These are phyloP conservation scores for Coendou prehensilis DNA, from an alignment of 2,797 vertebrate species.

Conservation along the genomic window DNA sequence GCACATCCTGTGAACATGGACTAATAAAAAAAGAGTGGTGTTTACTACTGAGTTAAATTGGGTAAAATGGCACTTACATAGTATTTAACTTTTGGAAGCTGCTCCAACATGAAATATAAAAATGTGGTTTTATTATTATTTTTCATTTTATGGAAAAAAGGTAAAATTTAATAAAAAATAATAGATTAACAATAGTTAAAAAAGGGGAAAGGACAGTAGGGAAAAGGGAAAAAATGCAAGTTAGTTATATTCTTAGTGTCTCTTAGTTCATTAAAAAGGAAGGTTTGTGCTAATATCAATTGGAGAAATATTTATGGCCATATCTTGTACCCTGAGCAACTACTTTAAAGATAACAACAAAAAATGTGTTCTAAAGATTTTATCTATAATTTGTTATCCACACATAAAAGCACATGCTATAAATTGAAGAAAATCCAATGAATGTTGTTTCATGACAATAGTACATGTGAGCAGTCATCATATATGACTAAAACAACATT, in stretches of 20 bases:
- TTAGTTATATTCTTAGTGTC: no score
- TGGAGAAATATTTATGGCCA: no score
- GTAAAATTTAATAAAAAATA: no score
- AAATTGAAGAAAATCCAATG: background rate
- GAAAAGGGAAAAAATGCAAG: no score
- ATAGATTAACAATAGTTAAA: no score
- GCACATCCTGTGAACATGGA: background rate
- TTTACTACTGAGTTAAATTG: background rate
- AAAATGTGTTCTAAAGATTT: slow-evolving; percentile 49
- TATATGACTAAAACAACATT: background rate
- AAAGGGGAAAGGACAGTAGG: no score
- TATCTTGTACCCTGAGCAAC: no score
- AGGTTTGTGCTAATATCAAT: no score
- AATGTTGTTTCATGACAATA: background rate
- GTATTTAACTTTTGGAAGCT: slow-evolving; percentile 38
- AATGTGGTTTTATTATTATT: no score
- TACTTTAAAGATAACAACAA: no score
- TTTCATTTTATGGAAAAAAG: no score
- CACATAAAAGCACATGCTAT: background rate
- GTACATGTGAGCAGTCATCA: background rate
- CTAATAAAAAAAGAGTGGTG: background rate
- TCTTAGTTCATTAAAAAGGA: no score
- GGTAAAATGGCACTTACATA: background rate
- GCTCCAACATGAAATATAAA: background rate
- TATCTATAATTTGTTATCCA: background rate